Evolutionary conservation across 1,140 invertebrate species (phyloP), one percentile per base, ranked within the genome.

Genomic region (Rhizoglyphus robini): DNA sequence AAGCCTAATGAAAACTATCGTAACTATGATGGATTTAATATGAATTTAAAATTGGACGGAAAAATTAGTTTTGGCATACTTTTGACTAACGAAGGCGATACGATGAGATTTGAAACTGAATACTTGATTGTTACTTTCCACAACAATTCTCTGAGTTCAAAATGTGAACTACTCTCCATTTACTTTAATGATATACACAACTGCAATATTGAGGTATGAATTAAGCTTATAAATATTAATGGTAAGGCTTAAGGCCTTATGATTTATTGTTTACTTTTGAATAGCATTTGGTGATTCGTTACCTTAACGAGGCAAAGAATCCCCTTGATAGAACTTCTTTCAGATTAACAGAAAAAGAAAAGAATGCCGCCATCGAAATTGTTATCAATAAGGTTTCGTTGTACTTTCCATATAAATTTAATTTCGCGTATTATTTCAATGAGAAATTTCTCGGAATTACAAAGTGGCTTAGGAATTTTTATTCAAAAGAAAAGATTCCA

Each of bases 401-500:
- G 48, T 81, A 86, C 48, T 96, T 96, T 73, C 92, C 93, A 0
- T 89, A 96, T 75, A 83, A 90, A 63, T 96, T 95, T 74, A 82
- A 92, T 70, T 98, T 96, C 78, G 88, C 92, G 15, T 86, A 88
- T 62, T 91, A 91, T 2, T 86, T 94, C 65, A 88, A 89, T 74
- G 90, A 94, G 73, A 88, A 78, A 75, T 73, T 78, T 68, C 80
- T 92, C 29, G 88, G 84, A 41, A 80, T 93, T 31, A 83, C 90
- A 68, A 98, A 96, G 76, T 99, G 94, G 94, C 74, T 96, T 20
- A 94, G 94, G 75, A 75, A 81, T 67, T 76, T 88, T 38, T 29
- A 60, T 89, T 94, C 72, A 83, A 83, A 48, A 80, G 31, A 41
- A 3, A 49, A 83, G 49, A 81, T 84, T 70, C 83, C 8, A 72